Evolutionary conservation across 1,140 invertebrate genomes (phyloP).

Genomic region (Papilio machaon): DNA sequence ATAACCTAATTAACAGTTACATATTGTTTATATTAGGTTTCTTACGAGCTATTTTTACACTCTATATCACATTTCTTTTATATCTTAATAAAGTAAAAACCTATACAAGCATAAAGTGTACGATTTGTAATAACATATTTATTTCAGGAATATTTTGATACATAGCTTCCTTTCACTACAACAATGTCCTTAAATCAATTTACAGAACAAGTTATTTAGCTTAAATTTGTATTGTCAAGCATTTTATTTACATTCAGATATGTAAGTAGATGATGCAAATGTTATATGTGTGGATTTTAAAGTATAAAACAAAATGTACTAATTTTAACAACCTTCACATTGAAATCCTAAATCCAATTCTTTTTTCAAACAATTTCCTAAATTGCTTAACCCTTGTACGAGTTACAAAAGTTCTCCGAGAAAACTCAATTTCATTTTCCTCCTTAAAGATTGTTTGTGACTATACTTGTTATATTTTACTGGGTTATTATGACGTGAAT

Average conservation of each 20-base stretch:
- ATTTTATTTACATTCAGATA: constrained; percentile 80
- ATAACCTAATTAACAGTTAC: constrained; percentile 48
- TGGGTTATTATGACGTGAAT: not conserved
- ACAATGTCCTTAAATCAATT: constrained; percentile 38
- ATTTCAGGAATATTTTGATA: constrained; percentile 28
- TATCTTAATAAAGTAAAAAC: constrained; percentile 54
- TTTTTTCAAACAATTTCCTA: not conserved
- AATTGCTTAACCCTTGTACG: not conserved
- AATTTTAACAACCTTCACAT: not conserved
- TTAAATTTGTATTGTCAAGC: constrained; percentile 80
- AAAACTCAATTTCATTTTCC: not conserved
- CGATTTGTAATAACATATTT: constrained; percentile 3
- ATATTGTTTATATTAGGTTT: constrained; percentile 61
- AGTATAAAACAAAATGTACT: not conserved
- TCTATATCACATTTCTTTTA: constrained; percentile 81
- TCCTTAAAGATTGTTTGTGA: not conserved
- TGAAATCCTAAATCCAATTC: not conserved
- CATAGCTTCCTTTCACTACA: constrained; percentile 25
- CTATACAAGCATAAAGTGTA: constrained; percentile 35
- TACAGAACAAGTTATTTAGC: constrained; percentile 58
- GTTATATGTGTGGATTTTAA: not conserved
- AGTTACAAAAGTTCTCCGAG: not conserved
- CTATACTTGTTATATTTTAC: not conserved
- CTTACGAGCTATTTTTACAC: constrained; percentile 77
- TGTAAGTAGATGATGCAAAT: constrained; percentile 73